Evolutionary conservation across 2,797 vertebrate genomes (phyloP).

Genomic region (Amazona ochrocephala): DNA sequence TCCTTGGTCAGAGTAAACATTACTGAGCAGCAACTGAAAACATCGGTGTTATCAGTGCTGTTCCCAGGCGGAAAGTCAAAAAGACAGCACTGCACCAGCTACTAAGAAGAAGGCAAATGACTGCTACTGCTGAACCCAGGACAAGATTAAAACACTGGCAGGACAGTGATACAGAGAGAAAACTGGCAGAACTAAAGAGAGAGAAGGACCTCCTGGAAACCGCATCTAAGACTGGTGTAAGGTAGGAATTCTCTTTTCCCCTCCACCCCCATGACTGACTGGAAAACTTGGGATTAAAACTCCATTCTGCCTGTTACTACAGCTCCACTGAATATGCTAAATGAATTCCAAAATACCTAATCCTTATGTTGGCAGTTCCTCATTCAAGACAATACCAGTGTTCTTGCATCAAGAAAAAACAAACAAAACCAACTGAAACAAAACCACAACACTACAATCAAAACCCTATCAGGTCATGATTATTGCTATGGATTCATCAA

Average conservation of each 20-base stretch:
- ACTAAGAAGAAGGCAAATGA: no score
- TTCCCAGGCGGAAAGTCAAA: no score
- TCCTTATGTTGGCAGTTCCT: not conserved
- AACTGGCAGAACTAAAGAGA: not conserved
- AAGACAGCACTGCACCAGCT: no score
- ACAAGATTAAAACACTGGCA: not conserved
- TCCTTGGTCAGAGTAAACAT: no score
- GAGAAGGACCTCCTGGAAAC: not conserved
- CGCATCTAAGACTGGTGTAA: not conserved
- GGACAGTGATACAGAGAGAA: not conserved
- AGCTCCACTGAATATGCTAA: not conserved
- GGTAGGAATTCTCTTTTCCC: not conserved
- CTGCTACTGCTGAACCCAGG: no score
- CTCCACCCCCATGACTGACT: not conserved
- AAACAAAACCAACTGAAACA: not conserved
- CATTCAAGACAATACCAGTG: not conserved
- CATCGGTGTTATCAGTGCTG: no score
- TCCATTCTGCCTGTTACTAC: not conserved
- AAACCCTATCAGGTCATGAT: not conserved
- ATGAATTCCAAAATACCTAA: not conserved
- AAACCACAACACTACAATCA: not conserved
- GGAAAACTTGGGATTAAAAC: not conserved
- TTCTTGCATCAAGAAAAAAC: not conserved
- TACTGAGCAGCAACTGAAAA: no score
- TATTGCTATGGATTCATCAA: not conserved